Evolutionary conservation across 2,888 invertebrate species (phyloP), one percentile per base, ranked within the genome.

Genomic region (Tridacna crocea): DNA sequence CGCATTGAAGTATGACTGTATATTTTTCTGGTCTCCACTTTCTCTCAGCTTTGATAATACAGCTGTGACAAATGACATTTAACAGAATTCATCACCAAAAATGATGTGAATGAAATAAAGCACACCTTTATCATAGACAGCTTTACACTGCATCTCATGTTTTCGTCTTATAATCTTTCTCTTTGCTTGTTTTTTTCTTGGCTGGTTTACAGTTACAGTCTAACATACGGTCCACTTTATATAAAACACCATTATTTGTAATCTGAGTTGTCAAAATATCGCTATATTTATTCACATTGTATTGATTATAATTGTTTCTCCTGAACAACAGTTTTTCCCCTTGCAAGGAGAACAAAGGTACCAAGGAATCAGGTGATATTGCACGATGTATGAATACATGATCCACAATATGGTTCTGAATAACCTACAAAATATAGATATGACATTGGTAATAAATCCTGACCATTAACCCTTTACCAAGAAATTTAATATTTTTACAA

Each of bases 341-440:
- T 58, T 91, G 91, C 13, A 84, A 36, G 0, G 91, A 88, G 1
- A 75, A 48, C 19, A 90, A 81, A 27, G 80, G 80, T 61, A 91
- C 85, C 0, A 89, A 72, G 1, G 90, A 87, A 6, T 77, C 75
- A 0, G 83, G 79, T 6, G 85, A 73, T 2, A 91, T 77, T 12
- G 85, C 75, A 55, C 89, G 85, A 24, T 84, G 80, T 15, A 88
- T 83, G 0, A 91, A 72, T 80, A 89, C 79, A 12, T 88, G 79
- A 55, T 87, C 83, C 22, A 94, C 92, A 13, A 95, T 92, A 88
- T 95, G 95, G 80, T 95, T 95, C 80, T 93, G 93, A 17, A 95
- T 92, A 19, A 95, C 92, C 95, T 95, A 89, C 12, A 88, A 84
- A 46, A 36, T 15, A 26, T 15, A 15, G 8, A 4, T 36, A 36